Conservation (phyloP, 2,113 vertebrate genomes). For the Procavia capensis region DNA sequence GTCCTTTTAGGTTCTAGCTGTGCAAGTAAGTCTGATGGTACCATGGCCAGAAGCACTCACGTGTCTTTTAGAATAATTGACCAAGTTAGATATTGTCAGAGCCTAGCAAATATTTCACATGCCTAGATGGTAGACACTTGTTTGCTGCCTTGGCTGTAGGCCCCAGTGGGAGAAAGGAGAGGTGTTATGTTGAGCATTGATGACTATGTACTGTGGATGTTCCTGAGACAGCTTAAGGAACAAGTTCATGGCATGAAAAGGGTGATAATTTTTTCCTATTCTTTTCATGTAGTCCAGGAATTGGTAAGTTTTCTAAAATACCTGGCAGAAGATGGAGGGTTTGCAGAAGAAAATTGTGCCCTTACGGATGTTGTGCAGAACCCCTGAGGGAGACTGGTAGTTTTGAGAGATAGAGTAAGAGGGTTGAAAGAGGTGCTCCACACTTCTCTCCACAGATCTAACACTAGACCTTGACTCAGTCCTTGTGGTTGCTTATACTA, state of each 20-base stretch:
- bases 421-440: background rate
- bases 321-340: background rate
- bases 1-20: background rate
- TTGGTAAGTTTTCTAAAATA: conserved; percentile 18
- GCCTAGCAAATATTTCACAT: background rate
- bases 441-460: background rate
- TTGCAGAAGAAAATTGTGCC: conserved; percentile 10
- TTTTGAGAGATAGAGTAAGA: background rate
- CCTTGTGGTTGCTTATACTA: background rate
- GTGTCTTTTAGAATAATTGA: conserved; percentile 46
- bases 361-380: background rate
- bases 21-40: background rate
- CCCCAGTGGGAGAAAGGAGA: background rate
- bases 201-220: background rate
- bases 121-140: background rate
- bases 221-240: conserved; percentile 14
- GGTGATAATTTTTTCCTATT: background rate
- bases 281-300: conserved; percentile 3
- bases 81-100: background rate
- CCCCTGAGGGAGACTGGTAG: background rate
- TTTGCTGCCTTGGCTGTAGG: conserved; percentile 15
- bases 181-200: background rate
- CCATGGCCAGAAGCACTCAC: background rate
- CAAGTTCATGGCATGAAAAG: background rate
- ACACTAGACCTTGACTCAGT: background rate